phyloP scores from a whole-genome alignment of 1,140 invertebrate species.

The Hyles euphorbiae region DNA sequence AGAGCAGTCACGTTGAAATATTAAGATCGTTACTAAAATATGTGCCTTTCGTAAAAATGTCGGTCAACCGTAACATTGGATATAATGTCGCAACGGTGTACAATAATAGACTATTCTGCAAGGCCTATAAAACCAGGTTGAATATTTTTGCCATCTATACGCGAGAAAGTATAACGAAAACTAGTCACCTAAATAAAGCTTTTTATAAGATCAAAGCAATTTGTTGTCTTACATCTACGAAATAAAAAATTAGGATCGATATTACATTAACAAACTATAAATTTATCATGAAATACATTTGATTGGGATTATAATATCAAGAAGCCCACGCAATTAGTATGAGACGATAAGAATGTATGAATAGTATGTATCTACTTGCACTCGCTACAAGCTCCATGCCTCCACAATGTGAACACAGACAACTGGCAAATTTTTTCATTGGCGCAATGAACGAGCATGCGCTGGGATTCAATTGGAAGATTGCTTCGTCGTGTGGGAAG shows the following conservation, averaged over 20 bases:
- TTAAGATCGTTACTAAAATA: slow-evolving; percentile 26
- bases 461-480: slow-evolving; percentile 67
- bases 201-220: neutral
- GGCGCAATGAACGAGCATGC: slow-evolving; percentile 59
- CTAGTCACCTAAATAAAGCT: slow-evolving; percentile 2
- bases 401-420: slow-evolving; percentile 20
- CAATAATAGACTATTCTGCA: slow-evolving; percentile 35
- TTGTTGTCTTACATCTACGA: neutral
- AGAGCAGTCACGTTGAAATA: slow-evolving; percentile 22
- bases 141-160: slow-evolving; percentile 5
- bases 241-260: neutral
- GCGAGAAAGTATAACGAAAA: slow-evolving; percentile 10
- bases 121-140: slow-evolving; percentile 40
- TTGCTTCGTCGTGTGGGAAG: slow-evolving; percentile 64
- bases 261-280: too few relatives aligned
- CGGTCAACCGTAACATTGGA: slow-evolving; percentile 32
- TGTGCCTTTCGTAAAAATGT: slow-evolving; percentile 36
- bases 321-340: neutral
- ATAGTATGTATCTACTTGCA: neutral
- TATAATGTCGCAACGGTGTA: slow-evolving; percentile 27
- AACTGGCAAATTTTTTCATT: slow-evolving; percentile 69
- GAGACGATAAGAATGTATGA: neutral
- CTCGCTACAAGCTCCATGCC: slow-evolving; percentile 10
- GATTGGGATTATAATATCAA: too few relatives aligned
- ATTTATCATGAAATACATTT: too few relatives aligned